Evolutionary conservation across 1,140 invertebrate genomes (phyloP), one percentile per base, ranked within the genome.

Genomic region (Drosophila setifemur): DNA sequence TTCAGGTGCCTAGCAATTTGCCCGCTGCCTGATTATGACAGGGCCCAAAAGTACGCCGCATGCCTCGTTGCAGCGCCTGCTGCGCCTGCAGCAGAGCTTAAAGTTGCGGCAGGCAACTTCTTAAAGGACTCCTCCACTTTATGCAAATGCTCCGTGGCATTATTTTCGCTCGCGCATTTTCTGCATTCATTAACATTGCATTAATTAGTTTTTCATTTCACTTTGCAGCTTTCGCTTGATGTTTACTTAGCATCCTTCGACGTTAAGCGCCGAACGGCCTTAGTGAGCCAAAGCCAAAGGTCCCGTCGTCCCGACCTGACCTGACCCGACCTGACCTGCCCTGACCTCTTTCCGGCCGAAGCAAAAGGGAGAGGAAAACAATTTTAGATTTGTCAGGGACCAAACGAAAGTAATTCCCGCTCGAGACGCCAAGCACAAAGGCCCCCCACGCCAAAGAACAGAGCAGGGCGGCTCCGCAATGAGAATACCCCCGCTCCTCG

Each of bases 201-300:
- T 85, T 86, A 85, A 85, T 85, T 85, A 68, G 49, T 72, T 75
- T 79, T 53, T 57, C 31, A 31, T 74, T 63, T 48, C 44, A 33
- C 44, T 83, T 75, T 73, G 29, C 79, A 83, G 79, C 64, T 40
- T 45, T 50, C 48, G 68, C 49, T 77, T 52, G 18, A 69, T 79
- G 75, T 81, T 81, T 58, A 79, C 63, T 55, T 63, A 73, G 42
- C 54, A 18, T 58, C 50, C 37, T 49, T 42, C 55, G 33, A 58
- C 72, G 57, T 64, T 63, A 74, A 74, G 64, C 57, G 57, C 57
- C 49, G 47, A 57, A 35, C 29, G 28, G 37, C 19, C 37, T 19
- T 37, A 61, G 57, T 29, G 37, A 43, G 37, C 3, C 33, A 23
- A 31, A 21, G 28, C 31, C 50, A 61, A 70, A 55, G 58, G 70